Base-by-base conservation (phyloP, 2,888 invertebrate genomes). In the Ophion costatus region DNA sequence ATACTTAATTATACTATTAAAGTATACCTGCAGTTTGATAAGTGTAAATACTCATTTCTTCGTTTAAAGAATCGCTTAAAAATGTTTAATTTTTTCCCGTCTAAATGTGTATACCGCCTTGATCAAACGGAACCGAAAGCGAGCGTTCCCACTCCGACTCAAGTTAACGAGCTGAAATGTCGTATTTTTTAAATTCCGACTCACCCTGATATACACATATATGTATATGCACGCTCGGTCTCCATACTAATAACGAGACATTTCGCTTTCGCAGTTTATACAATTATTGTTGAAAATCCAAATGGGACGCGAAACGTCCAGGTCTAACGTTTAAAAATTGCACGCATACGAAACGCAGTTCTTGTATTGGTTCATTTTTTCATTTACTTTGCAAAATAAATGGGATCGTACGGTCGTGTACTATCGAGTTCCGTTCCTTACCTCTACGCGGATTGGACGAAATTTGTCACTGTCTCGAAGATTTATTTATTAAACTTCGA, bases 361-460 rank as follows among this genome's bases (percentile, higher is more conserved):
- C 67, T 33, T n/a, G n/a, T 63, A 61, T 42, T 42, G 20, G n/a
- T 11, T 38, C 9, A 3, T 29, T 45, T 10, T 56, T 77, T 77
- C 45, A 2, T n/a, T 67, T 76, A 33, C 11, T 56, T 75, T n/a
- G 66, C 69, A 74, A 80, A 63, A 74, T 84, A 71, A 76, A 75
- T 56, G 73, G 61, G 38, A 22, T 78, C 74, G 24, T 61, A 69
- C 24, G n/a, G 33, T 63, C 24, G 24, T 38, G 24, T 24, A 59
- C 20, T 66, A 17, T 59, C 51, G 79, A 75, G 56, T 75, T 79
- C 57, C 57, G 73, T 75, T 75, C 22, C 75, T 42, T 69, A 63
- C 59, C 22, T 76, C 63, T 79, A 64, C 71, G 64, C 63, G 79
- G 71, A 51, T 82, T 84, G 84, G 82, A 84, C 84, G 82, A 79